Conservation (phyloP, 92 coral and sea anemone species). For the Siderastrea radians region DNA sequence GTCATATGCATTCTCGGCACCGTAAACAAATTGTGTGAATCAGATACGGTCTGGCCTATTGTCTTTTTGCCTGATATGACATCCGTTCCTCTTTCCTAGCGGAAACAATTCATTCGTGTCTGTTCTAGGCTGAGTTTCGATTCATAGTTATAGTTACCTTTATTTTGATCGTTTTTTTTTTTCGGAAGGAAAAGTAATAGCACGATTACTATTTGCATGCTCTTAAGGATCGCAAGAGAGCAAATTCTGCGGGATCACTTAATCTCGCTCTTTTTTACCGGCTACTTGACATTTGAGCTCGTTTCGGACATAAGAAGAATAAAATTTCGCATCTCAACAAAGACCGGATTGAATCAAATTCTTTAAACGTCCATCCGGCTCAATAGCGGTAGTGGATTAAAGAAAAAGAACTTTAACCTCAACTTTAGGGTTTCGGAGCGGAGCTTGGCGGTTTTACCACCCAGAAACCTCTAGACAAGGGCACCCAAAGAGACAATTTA, state of each 20-base stretch:
- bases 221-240: neutral
- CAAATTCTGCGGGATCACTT: neutral
- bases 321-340: neutral
- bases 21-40: neutral
- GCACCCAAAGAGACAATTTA: too few species aligned
- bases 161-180: neutral
- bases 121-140: neutral
- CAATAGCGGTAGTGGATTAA: neutral
- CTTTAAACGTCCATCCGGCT: neutral
- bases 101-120: neutral
- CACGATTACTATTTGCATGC: neutral
- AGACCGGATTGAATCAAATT: neutral
- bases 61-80: neutral
- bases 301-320: neutral
- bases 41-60: neutral
- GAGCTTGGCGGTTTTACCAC: neutral
- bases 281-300: neutral
- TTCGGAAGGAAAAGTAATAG: neutral
- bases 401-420: neutral
- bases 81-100: constrained; percentile 4
- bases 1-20: neutral
- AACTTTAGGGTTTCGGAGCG: neutral
- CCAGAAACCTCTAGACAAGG: too few species aligned
- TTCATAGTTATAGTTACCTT: neutral
- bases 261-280: neutral